phyloP scores from a whole-genome alignment of 2,888 invertebrate genomes.

The Cryptosula pallasiana region DNA sequence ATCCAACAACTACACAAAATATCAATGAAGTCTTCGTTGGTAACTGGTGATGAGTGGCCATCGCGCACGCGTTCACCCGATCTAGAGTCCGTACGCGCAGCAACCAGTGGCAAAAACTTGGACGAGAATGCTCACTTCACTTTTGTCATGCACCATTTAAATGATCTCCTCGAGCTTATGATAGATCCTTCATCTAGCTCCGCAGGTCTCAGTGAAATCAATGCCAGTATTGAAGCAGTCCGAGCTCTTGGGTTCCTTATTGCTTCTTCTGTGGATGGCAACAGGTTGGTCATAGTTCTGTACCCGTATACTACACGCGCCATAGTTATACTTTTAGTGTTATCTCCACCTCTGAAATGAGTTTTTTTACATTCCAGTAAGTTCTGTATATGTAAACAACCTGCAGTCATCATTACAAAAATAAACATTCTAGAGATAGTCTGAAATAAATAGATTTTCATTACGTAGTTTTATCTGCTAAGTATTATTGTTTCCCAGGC shows the following conservation, averaged over 20 bases:
- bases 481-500: neutral
- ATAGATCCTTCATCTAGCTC: conserved; percentile 39
- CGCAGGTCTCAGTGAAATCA: conserved; percentile 31
- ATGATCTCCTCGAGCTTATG: conserved; percentile 48
- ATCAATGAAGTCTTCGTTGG: conserved; percentile 48
- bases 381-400: no score
- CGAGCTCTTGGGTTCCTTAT: conserved; percentile 48
- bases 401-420: no score
- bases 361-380: no score
- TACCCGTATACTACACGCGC: no score
- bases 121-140: conserved; percentile 52
- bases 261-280: conserved; percentile 43
- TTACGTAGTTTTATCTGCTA: neutral
- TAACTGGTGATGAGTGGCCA: conserved; percentile 53
- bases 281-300: conserved; percentile 34
- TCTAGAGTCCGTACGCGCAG: conserved; percentile 32
- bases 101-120: conserved; percentile 32
- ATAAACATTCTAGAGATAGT: no score
- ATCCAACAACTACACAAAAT: conserved; percentile 52
- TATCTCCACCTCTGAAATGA: no score
- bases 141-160: conserved; percentile 49
- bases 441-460: no score
- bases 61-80: conserved; percentile 42
- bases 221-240: conserved; percentile 41
- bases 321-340: no score